Evolutionary conservation across 2,797 vertebrate species (phyloP).

Genomic region (Fratercula arctica): DNA sequence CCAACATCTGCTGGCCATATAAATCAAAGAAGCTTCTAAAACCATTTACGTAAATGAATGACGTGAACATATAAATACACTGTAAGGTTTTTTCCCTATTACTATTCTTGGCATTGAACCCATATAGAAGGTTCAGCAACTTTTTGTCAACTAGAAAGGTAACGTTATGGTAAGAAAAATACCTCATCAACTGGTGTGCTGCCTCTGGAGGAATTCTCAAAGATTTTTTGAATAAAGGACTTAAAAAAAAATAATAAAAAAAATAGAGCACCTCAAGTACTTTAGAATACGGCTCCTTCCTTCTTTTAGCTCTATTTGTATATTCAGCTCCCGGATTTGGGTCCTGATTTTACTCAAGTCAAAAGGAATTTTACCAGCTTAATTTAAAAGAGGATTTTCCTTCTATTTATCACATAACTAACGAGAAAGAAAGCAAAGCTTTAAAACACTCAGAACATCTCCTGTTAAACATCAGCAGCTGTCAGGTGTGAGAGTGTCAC

Average conservation of each 20-base stretch:
- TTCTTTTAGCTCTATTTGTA: background rate
- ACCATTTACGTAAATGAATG: slow-evolving; percentile 74
- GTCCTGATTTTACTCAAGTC: background rate
- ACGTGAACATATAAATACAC: slow-evolving; percentile 72
- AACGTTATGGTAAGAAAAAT: background rate
- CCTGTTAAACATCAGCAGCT: background rate
- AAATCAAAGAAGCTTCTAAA: slow-evolving; percentile 77
- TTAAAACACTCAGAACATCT: background rate
- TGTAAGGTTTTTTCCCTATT: background rate
- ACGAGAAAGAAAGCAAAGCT: background rate
- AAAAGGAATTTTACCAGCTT: background rate
- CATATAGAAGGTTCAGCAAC: background rate
- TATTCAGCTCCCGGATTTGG: background rate
- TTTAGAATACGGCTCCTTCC: background rate
- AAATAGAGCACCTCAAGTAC: background rate
- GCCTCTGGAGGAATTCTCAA: background rate
- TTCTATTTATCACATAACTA: background rate
- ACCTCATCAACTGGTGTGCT: background rate
- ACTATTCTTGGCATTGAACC: slow-evolving; percentile 56
- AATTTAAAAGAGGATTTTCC: background rate
- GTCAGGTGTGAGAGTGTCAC: background rate
- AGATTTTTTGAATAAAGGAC: background rate
- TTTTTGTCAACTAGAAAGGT: background rate
- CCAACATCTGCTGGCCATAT: slow-evolving; percentile 81
- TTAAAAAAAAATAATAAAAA: background rate